Evolutionary conservation across 2,113 vertebrate species (phyloP).

Genomic region (Vidua chalybeata): DNA sequence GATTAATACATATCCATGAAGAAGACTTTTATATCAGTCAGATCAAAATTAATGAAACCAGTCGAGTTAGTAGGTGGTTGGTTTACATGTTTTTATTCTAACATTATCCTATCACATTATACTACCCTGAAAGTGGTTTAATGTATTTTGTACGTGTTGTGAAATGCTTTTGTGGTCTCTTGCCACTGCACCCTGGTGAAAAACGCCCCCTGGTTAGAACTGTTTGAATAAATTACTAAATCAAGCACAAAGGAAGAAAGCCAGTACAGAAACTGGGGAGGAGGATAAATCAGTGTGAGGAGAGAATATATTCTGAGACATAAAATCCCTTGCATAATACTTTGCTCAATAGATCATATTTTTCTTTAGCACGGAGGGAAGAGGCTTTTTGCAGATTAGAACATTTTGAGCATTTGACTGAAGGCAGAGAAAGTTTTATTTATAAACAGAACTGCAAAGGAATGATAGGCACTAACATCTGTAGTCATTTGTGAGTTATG

Average conservation of each 20-base stretch:
- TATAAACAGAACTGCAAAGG: constrained; percentile 22
- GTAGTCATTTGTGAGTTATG: constrained; percentile 53
- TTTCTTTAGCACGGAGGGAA: constrained; percentile 37
- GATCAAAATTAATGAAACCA: constrained; percentile 71
- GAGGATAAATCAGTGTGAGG: constrained; percentile 45
- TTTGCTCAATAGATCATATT: constrained; percentile 58
- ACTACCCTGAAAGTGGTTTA: constrained; percentile 40
- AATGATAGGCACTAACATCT: constrained; percentile 50
- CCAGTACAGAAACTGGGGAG: constrained; percentile 11
- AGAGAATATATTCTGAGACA: constrained; percentile 47
- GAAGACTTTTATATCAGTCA: constrained; percentile 63
- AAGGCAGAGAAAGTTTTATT: constrained; percentile 38
- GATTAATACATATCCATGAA: constrained; percentile 60
- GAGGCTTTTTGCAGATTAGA: constrained; percentile 40
- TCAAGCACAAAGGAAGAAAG: constrained; percentile 48
- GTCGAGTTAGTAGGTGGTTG: constrained; percentile 60
- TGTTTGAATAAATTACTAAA: constrained; percentile 71
- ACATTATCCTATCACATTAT: constrained; percentile 50
- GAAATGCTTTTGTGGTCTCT: constrained; percentile 64
- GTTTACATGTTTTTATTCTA: constrained; percentile 53
- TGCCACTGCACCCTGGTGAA: constrained; percentile 60
- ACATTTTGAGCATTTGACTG: constrained; percentile 47
- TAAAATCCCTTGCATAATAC: constrained; percentile 57
- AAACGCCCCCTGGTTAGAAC: constrained; percentile 59
- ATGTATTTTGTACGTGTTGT: constrained; percentile 52